phyloP scores from a whole-genome alignment of 2,797 vertebrate genomes.

The Eulemur albifrons region DNA sequence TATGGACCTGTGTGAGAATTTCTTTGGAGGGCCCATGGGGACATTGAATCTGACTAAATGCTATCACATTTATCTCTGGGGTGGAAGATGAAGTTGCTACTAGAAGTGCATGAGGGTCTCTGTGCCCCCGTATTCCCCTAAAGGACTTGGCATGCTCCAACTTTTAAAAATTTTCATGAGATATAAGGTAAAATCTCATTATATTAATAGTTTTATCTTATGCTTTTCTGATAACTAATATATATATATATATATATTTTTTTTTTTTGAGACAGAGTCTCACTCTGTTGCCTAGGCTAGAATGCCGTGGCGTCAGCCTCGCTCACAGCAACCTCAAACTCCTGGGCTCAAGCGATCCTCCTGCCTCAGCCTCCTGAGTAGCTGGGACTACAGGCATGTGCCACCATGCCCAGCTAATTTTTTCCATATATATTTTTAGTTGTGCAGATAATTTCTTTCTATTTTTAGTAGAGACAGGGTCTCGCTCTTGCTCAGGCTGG shows the following conservation, averaged over 20 bases:
- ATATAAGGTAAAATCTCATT: constrained; percentile 11
- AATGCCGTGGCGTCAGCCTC: too few relatives aligned
- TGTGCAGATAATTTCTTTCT: too few relatives aligned
- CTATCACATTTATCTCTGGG: neutral
- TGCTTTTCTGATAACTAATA: neutral
- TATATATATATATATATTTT: neutral
- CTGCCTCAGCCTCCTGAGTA: too few relatives aligned
- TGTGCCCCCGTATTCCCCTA: neutral
- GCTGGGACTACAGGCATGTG: too few relatives aligned
- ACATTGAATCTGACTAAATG: neutral
- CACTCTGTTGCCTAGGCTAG: too few relatives aligned
- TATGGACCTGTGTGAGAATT: constrained; percentile 11
- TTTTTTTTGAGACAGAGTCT: too few relatives aligned
- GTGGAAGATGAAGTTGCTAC: neutral
- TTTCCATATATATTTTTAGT: too few relatives aligned
- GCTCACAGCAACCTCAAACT: too few relatives aligned
- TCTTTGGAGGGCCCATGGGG: neutral
- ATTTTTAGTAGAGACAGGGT: too few relatives aligned
- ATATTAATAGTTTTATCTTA: neutral
- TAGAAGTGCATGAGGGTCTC: neutral
- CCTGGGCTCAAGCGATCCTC: too few relatives aligned
- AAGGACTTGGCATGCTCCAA: neutral
- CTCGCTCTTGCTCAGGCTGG: too few relatives aligned
- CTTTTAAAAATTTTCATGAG: neutral
- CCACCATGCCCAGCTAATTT: too few relatives aligned